Conservation (phyloP, 2,888 invertebrate species). For the Scaptomyza tumidula region DNA sequence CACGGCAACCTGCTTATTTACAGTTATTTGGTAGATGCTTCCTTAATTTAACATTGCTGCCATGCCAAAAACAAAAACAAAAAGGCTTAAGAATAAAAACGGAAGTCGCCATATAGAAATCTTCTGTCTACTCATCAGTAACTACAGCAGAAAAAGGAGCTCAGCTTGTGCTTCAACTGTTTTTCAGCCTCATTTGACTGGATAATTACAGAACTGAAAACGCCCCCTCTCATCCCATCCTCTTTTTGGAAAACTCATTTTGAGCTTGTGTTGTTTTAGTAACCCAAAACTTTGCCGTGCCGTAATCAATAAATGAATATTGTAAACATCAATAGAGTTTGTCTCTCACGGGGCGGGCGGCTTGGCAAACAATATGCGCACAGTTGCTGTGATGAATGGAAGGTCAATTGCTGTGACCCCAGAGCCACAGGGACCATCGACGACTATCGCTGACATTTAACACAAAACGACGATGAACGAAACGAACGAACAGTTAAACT, state of each 20-base stretch:
- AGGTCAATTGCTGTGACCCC: conserved; percentile 77
- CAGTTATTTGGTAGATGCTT: conserved; percentile 65
- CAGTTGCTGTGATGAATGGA: conserved; percentile 66
- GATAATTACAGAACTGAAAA: conserved; percentile 60
- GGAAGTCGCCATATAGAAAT: conserved; percentile 57
- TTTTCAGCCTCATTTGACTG: conserved; percentile 69
- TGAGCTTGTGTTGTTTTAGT: conserved; percentile 58
- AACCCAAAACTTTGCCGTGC: conserved; percentile 56
- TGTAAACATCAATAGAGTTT: conserved; percentile 68
- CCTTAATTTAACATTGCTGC: conserved; percentile 27
- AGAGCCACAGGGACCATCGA: conserved; percentile 26
- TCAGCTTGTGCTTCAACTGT: conserved; percentile 39
- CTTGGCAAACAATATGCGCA: conserved; percentile 65
- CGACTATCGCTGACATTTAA: conserved; percentile 63
- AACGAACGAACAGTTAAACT: conserved; percentile 43
- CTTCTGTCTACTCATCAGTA: conserved; percentile 45
- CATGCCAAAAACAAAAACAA: conserved; percentile 17
- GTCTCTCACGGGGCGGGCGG: background rate
- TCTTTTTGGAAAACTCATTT: conserved; percentile 11
- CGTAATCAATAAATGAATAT: conserved; percentile 74
- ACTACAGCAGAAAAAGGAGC: conserved; percentile 17
- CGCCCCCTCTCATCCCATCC: background rate
- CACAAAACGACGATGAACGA: conserved; percentile 49
- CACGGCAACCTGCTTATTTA: conserved; percentile 66
- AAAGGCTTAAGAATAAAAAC: conserved; percentile 42